Evolutionary conservation across 1,140 invertebrate genomes (phyloP), one percentile per base, ranked within the genome.

Genomic region (Camponotus floridanus): DNA sequence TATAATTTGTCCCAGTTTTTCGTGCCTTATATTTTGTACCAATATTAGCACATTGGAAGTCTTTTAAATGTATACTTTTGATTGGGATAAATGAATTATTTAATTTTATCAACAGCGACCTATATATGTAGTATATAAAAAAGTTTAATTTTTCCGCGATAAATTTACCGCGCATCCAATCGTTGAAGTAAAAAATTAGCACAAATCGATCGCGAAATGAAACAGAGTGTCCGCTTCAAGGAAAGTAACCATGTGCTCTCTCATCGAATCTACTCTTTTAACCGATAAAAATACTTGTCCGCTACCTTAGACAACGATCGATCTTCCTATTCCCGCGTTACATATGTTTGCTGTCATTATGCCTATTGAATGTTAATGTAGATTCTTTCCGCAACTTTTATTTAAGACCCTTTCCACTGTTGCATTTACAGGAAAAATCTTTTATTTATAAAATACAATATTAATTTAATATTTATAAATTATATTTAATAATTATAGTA

Each of bases 271-370:
- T 15, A 79, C 15, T 18, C 45, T 65, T 51, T 79, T 51, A 3
- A 15, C 65, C 76, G 45, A 79, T 79, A 51, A 48, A 36, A 51
- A 31, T 33, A 76, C 36, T 76, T 64, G 31, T 65, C 51, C n/a
- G n/a, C 31, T 79, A 78, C 59, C 39, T 33, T 64, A 48, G 42
- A 51, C 61, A 36, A 6, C 76, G 31, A 79, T 79, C 61, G 61
- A 79, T 55, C 26, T 36, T 36, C 61, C 65, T 59, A 39, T 59
- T 36, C 13, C 73, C 36, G 15, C 4, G 3, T 51, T 65, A 26
- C 31, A 15, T 48, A 15, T 48, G 45, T 21, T 79, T 42, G 61
- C 45, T 51, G 51, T 65, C 76, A 36, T 64, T 48, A 21, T 48
- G 26, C 1, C 31, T 36, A 64, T 78, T 18, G 13, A 79, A 79